phyloP scores from a whole-genome alignment of 2,888 invertebrate species.

The Xanthia togata region DNA sequence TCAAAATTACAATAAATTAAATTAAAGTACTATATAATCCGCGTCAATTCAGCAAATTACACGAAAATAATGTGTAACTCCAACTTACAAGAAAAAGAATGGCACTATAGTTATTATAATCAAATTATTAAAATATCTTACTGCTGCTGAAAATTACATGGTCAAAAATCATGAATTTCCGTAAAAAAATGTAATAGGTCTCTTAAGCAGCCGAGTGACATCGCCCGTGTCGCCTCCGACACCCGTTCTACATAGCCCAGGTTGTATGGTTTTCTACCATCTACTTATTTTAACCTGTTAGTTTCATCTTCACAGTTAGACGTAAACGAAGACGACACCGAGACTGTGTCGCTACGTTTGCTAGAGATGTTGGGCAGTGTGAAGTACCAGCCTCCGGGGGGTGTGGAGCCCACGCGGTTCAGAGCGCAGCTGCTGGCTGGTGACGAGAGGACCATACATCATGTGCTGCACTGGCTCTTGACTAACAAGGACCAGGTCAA shows the following conservation, averaged over 20 bases:
- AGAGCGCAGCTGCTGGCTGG: slow-evolving; percentile 90
- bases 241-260: background rate
- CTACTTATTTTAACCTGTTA: background rate
- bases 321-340: slow-evolving; percentile 93
- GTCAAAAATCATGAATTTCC: too few relatives aligned
- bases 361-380: slow-evolving; percentile 93
- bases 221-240: background rate
- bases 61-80: too few relatives aligned
- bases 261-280: background rate
- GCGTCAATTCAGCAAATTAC: too few relatives aligned
- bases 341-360: slow-evolving; percentile 93
- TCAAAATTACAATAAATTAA: too few relatives aligned
- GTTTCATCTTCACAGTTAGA: slow-evolving; percentile 87
- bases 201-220: too few relatives aligned
- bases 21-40: too few relatives aligned
- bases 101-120: too few relatives aligned
- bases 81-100: too few relatives aligned
- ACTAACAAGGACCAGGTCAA: slow-evolving; percentile 93
- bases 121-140: too few relatives aligned
- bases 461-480: slow-evolving; percentile 95
- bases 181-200: too few relatives aligned
- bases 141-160: too few relatives aligned
- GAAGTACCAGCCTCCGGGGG: slow-evolving; percentile 94
- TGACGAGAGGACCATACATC: slow-evolving; percentile 93
- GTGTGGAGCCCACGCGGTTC: slow-evolving; percentile 84